A percentile compares a stretch with the other conserved stretches of the same genome.
phyloP scores from a whole-genome alignment of 2,797 vertebrate species.

The Pseudomugil tenellus region DNA sequence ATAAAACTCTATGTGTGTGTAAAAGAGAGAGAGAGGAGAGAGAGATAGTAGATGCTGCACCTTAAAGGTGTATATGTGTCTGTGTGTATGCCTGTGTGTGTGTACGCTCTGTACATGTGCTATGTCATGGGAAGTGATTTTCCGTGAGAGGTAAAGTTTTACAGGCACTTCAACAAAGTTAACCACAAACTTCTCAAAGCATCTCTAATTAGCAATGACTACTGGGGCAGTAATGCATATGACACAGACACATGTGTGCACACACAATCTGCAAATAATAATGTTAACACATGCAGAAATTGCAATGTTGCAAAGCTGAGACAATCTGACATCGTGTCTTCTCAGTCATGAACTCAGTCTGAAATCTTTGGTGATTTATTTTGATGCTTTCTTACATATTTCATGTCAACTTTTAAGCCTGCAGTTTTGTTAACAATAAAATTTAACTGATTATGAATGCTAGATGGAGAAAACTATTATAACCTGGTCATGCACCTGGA shows the following conservation, averaged over 20 bases:
- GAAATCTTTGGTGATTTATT: slow-evolving; percentile 44
- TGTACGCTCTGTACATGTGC: slow-evolving; percentile 61
- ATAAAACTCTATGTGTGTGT: slow-evolving; percentile 48
- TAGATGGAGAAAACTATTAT: slow-evolving; percentile 42
- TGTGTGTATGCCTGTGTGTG: slow-evolving; percentile 42
- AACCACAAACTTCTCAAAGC: slow-evolving; percentile 79
- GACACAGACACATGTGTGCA: background rate
- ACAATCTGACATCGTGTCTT: background rate
- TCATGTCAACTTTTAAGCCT: slow-evolving; percentile 56
- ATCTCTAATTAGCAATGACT: slow-evolving; percentile 75
- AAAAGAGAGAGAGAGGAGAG: slow-evolving; percentile 29
- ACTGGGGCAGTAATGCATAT: slow-evolving; percentile 52
- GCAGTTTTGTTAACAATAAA: slow-evolving; percentile 55
- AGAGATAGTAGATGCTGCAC: slow-evolving; percentile 30
- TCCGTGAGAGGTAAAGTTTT: slow-evolving; percentile 80
- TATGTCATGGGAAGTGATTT: slow-evolving; percentile 80
- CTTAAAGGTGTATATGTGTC: slow-evolving; percentile 57
- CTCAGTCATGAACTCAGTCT: slow-evolving; percentile 11
- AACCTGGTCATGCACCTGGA: slow-evolving; percentile 59
- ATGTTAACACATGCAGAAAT: slow-evolving; percentile 68
- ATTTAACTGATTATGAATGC: slow-evolving; percentile 73
- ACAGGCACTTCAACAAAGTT: slow-evolving; percentile 76
- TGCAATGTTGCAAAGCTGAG: slow-evolving; percentile 25
- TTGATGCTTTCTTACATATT: slow-evolving; percentile 40
- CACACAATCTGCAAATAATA: slow-evolving; percentile 56